A percentile compares a stretch with the other conserved stretches of the same genome.
Conservation (phyloP, 2,113 vertebrate genomes). For the Ptychochromis oligacanthus region DNA sequence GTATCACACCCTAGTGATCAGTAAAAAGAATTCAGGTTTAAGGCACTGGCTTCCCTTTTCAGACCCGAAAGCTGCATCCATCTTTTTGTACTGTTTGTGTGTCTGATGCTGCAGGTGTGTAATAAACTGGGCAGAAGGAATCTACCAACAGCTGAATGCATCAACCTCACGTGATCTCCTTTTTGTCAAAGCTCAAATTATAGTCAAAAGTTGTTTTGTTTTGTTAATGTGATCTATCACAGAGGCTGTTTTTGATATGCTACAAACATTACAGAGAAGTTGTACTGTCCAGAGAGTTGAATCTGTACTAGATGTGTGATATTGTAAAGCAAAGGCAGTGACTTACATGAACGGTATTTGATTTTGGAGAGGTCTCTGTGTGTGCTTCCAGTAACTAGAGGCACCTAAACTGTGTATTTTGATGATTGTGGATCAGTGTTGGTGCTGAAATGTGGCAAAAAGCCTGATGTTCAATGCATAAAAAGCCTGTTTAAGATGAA, state of each 20-base stretch:
- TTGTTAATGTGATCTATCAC: background rate
- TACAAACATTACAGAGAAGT: background rate
- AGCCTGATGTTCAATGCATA: too few species aligned
- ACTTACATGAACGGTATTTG: background rate
- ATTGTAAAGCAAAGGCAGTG: background rate
- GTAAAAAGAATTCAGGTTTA: rapidly evolving
- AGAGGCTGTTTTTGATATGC: too few species aligned
- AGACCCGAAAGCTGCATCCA: too few species aligned
- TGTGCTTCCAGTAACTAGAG: background rate
- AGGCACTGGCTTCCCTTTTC: background rate
- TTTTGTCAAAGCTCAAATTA: background rate
- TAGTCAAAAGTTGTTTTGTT: background rate
- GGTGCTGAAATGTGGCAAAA: too few species aligned
- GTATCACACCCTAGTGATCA: background rate
- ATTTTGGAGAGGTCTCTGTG: background rate
- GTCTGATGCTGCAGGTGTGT: too few species aligned
- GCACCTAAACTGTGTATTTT: background rate
- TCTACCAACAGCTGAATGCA: too few species aligned
- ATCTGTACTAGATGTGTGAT: background rate
- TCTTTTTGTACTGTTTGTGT: too few species aligned
- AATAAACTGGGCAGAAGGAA: too few species aligned
- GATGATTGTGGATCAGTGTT: background rate
- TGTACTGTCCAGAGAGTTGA: background rate
- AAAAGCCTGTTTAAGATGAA: too few species aligned
- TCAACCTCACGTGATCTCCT: too few species aligned